A percentile compares a stretch with the other conserved stretches of the same genome.
phyloP scores from a whole-genome alignment of 2,113 vertebrate genomes.

The Cromileptes altivelis region DNA sequence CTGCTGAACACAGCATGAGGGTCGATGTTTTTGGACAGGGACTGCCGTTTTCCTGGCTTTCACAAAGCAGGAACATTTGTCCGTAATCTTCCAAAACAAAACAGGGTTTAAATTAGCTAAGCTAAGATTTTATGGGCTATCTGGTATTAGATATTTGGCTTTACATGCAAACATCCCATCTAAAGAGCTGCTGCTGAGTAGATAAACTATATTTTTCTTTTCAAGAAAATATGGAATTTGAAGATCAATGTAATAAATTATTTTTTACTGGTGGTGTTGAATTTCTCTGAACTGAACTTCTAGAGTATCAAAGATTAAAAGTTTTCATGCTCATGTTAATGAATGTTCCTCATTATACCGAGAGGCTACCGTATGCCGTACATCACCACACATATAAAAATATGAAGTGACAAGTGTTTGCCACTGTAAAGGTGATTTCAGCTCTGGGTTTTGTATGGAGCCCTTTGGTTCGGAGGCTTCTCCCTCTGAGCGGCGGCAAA shows the following conservation, averaged over 20 bases:
- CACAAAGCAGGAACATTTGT: neutral
- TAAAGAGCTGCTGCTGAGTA: neutral
- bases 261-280: neutral
- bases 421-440: conserved; percentile 52
- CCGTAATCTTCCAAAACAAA: neutral
- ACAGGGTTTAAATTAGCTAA: neutral
- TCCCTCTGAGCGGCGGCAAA: conserved; percentile 62
- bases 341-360: conserved; percentile 24
- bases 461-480: conserved; percentile 27
- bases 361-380: conserved; percentile 32
- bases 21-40: conserved; percentile 26
- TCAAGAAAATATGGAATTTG: neutral
- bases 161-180: neutral
- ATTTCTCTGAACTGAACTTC: neutral
- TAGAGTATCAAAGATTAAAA: neutral
- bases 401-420: conserved; percentile 54
- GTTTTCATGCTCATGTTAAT: conserved; percentile 31
- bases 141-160: neutral
- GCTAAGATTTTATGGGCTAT: neutral
- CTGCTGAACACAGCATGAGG: conserved; percentile 49
- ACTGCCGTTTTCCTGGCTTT: conserved; percentile 26
- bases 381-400: conserved; percentile 42
- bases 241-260: neutral
- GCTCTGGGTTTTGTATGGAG: conserved; percentile 40
- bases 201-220: neutral